phyloP scores from a whole-genome alignment of 92 coral and sea anemone species.

The Porites rus region DNA sequence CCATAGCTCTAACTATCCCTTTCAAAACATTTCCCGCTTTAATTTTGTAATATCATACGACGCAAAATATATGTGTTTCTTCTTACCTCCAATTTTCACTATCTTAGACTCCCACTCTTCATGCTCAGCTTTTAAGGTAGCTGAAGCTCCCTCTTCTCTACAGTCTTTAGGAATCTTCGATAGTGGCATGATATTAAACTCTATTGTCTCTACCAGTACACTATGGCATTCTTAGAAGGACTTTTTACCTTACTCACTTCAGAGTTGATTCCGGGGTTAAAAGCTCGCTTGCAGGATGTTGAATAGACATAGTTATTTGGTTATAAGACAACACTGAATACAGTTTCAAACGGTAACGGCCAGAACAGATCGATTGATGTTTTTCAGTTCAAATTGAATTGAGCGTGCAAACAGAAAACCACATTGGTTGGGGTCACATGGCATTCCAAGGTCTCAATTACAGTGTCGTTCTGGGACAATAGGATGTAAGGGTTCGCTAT shows the following conservation, averaged over 20 bases:
- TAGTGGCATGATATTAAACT: conserved; percentile 48
- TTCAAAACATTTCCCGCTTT: neutral
- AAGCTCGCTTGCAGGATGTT: conserved; percentile 41
- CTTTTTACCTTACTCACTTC: neutral
- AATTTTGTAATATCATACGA: neutral
- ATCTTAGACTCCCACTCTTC: conserved; percentile 5
- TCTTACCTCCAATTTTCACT: conserved; percentile 29
- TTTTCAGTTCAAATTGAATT: neutral
- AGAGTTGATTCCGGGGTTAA: neutral
- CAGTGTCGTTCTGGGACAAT: conserved; percentile 6
- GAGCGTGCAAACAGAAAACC: neutral
- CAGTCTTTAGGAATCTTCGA: conserved; percentile 40
- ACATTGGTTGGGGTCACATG: neutral
- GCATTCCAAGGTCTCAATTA: conserved; percentile 21
- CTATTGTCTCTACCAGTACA: conserved; percentile 45
- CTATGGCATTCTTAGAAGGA: conserved; percentile 24
- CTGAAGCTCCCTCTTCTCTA: conserved; percentile 26
- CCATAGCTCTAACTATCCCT: neutral
- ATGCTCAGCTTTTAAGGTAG: conserved; percentile 29
- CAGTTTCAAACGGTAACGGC: neutral
- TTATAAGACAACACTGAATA: too few relatives aligned
- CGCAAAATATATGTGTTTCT: neutral
- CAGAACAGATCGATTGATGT: neutral
- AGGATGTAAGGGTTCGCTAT: neutral
- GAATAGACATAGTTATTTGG: conserved; percentile 20